phyloP scores from a whole-genome alignment of 1,140 invertebrate genomes.

The Saxidomus purpurata region DNA sequence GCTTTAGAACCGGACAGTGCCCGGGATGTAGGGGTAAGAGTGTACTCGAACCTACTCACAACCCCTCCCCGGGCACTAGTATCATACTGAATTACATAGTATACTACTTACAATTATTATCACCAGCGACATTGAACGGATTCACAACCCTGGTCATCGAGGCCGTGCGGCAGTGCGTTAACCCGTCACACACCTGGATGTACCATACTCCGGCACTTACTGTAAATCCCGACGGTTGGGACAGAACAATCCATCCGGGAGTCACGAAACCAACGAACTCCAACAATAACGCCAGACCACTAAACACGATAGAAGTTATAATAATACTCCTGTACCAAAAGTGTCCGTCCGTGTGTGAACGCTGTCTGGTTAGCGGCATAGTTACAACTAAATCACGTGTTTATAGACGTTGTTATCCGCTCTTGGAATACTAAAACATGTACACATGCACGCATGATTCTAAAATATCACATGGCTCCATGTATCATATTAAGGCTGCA shows the following conservation, averaged over 20 bases:
- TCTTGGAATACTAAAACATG: no score
- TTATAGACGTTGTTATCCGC: no score
- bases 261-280: conserved; percentile 57
- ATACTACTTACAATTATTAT: conserved; percentile 33
- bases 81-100: no score
- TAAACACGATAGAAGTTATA: background rate
- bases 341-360: conserved; percentile 49
- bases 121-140: conserved; percentile 57
- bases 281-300: conserved; percentile 35
- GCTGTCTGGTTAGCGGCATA: conserved; percentile 40
- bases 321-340: conserved; percentile 44
- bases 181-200: conserved; percentile 30
- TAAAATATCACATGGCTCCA: no score
- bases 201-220: conserved; percentile 59
- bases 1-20: no score
- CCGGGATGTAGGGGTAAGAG: no score
- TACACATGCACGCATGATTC: no score
- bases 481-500: no score
- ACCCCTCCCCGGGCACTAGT: no score
- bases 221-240: conserved; percentile 50
- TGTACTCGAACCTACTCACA: no score
- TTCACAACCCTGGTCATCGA: conserved; percentile 51
- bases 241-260: conserved; percentile 54
- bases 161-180: background rate
- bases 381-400: background rate